Base-by-base conservation (phyloP, 2,113 vertebrate genomes). In the Oreochromis spilurus region DNA sequence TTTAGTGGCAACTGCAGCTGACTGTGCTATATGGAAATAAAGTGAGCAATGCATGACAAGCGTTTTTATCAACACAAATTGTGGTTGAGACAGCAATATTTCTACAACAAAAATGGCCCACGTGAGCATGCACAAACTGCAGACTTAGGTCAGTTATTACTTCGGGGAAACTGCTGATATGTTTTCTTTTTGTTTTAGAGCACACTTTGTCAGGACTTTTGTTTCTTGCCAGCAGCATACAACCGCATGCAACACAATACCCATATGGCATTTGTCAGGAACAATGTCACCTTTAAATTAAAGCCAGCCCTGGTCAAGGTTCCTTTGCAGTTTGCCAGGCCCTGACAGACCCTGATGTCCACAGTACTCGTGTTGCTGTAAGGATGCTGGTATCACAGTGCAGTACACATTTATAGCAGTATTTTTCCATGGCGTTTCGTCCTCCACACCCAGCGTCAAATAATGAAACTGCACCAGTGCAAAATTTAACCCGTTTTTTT, bases 61-160 rank as follows among this genome's bases (percentile, higher is more conserved):
- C 4, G 84, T 83, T 90, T 89, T 78, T 90, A 90, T 91, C 91
- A 86, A 88, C 90, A 60, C 48, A 83, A 87, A 92, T 87, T 93
- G 79, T 83, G 82, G 82, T 62, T 52, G 79, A 89, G 54, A 77
- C 86, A 84, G 85, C 81, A 84, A 9, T 88, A 65, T 79, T 58
- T 81, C 48, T 36, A 50, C 8, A 58, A 81, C 84, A 85, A 58
- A 85, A 77, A 75, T 54, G 24, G n/a, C 31, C 57, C 72, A 55
- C 12, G 6, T 80, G 84, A 83, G 70, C 50, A 4, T 48, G 48
- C 21, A n/a, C 54, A 83, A 77, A 52, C 38, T 58, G 29, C 19
- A 34, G 78, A 55, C 36, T 78, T 24, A 80, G 87, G 77, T 87
- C 86, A 89, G 72, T 75, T 58, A 19, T 77, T 40, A 24, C 80